Percentiles rank a stretch among this genome's conserved stretches.
Conservation (phyloP, 1,140 invertebrate genomes). For the Pogonognathellus flavescens region DNA sequence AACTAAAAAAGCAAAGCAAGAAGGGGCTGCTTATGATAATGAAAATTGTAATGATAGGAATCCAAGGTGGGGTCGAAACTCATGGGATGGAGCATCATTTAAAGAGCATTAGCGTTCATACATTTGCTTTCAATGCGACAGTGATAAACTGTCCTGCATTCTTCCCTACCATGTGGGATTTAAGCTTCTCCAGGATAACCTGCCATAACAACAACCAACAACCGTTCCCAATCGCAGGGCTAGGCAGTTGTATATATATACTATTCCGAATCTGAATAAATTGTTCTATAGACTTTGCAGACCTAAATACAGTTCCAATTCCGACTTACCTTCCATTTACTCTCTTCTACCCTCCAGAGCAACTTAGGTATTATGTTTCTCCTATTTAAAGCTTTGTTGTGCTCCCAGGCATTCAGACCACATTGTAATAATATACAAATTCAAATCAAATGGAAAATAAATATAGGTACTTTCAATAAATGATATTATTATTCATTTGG, state of each 20-base stretch:
- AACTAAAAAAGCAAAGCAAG: background rate
- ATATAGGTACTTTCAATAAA: too few species aligned
- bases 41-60: conserved; percentile 6
- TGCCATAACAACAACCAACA: background rate
- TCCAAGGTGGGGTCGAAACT: background rate
- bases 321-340: too few species aligned
- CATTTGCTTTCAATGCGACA: conserved; percentile 21
- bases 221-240: background rate
- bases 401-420: too few species aligned
- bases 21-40: conserved; percentile 10
- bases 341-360: too few species aligned
- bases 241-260: background rate
- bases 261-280: background rate
- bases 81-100: background rate
- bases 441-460: too few species aligned
- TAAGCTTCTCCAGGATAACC: background rate
- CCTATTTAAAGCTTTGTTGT: too few species aligned
- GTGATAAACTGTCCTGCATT: conserved; percentile 22
- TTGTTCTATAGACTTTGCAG: background rate
- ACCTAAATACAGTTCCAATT: background rate
- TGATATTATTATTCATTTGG: too few species aligned
- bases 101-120: background rate
- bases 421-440: too few species aligned
- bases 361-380: too few species aligned
- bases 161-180: background rate